Percentiles rank a stretch among this genome's conserved stretches.
Evolutionary conservation across 2,888 invertebrate species (phyloP).

Genomic region (Anodontia alba): DNA sequence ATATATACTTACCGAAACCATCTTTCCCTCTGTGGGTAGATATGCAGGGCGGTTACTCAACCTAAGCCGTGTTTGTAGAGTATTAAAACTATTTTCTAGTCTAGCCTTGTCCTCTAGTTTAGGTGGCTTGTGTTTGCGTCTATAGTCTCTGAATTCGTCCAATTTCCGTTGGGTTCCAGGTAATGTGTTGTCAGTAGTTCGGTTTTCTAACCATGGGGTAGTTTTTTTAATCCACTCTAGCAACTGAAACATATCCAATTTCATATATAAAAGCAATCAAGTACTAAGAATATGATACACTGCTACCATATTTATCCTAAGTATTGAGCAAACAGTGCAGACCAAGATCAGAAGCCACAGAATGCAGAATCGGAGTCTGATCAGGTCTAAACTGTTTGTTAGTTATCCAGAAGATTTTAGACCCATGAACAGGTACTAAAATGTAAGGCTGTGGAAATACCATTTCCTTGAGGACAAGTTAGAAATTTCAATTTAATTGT

Average conservation of each 20-base stretch:
- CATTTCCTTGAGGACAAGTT: no score
- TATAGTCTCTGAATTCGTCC: conserved; percentile 99
- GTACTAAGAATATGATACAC: no score
- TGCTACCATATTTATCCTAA: no score
- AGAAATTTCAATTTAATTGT: no score
- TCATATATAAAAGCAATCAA: no score
- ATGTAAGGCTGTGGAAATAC: no score
- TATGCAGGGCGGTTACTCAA: conserved; percentile 99
- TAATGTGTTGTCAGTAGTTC: conserved; percentile 97
- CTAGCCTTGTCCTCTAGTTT: conserved; percentile 99
- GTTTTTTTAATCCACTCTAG: conserved; percentile 99
- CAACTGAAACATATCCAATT: conserved; percentile 87
- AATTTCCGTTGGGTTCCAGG: conserved; percentile 98
- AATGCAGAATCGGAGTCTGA: no score
- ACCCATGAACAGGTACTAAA: no score
- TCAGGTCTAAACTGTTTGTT: no score
- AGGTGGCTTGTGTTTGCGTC: conserved; percentile 99
- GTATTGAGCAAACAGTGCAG: no score
- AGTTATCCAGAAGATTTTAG: no score
- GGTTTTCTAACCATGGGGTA: conserved; percentile 90
- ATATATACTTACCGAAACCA: conserved; percentile 95
- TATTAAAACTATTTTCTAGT: conserved; percentile 99
- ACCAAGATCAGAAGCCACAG: no score
- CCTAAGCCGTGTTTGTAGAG: conserved; percentile 98
- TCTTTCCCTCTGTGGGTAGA: conserved; percentile 99